Base-by-base conservation (phyloP, 1,140 invertebrate genomes). In the Sycophaga agraensis region DNA sequence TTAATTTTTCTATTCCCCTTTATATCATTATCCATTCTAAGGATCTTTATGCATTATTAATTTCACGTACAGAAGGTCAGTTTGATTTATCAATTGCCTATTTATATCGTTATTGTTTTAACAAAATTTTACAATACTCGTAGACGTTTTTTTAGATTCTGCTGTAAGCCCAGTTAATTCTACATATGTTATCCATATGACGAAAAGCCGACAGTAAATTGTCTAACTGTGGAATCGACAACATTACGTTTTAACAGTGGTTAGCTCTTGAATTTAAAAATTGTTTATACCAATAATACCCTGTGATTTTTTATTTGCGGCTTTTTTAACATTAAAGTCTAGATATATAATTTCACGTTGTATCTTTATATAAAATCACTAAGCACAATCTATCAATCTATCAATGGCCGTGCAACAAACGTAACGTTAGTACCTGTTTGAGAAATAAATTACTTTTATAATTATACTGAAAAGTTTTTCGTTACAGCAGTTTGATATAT, bases 111-210 rank as follows among this genome's bases (percentile, higher is more conserved):
- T 49, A 28, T n/a, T 19, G 3, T 6, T 34, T 54, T 48, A 48
- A 48, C 43, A 53, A 22, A 46, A n/a, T 66, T 65, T 68, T 62
- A 59, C 49, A 68, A 62, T 54, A 62, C 57, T 50, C 62, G 64
- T 39, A 49, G 62, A 26, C 61, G n/a, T 62, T 62, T 66, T 68
- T 66, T 59, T 57, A 11, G 26, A 2, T 14, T 49, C 46, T 31
- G 37, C 24, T 24, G 17, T 50, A 48, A 59, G 35, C 24, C 21
- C 3, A 59, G 56, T 49, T 28, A 50, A 59, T 39, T 39, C 48
- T 59, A 45, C 22, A 16, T 40, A 43, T 42, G 42, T 50, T 21
- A 50, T 59, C 26, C 11, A 16, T 31, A 42, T 42, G 16, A 40
- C 46, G 24, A 28, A 40, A 19, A 40, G 16, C 35, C 16, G 14